Conservation (phyloP, 2,888 invertebrate species). For the Parascotia fuliginaria region DNA sequence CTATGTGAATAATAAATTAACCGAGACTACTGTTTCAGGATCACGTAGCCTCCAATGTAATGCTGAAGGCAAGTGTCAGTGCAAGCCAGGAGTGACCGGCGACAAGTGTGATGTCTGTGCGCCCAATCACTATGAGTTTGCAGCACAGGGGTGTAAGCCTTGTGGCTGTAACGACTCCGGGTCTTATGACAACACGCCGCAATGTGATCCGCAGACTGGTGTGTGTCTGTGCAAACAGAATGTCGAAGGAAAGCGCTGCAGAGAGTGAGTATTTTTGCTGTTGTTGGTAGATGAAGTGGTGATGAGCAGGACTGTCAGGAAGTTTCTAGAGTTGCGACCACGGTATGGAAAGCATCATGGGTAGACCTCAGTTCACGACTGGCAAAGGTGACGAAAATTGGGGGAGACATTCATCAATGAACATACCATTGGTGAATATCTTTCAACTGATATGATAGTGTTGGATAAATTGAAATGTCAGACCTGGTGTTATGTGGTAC, state of each 20-base stretch:
- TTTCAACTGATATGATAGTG: too few relatives aligned
- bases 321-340: too few relatives aligned
- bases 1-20: too few relatives aligned
- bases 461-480: too few relatives aligned
- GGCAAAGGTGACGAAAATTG: too few relatives aligned
- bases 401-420: too few relatives aligned
- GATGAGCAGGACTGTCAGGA: too few relatives aligned
- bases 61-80: conserved; percentile 95
- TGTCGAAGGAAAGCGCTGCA: conserved; percentile 97
- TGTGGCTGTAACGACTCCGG: conserved; percentile 96
- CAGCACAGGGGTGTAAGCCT: conserved; percentile 94
- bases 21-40: conserved; percentile 77
- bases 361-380: too few relatives aligned
- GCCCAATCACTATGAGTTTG: conserved; percentile 96
- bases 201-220: conserved; percentile 94
- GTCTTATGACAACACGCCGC: conserved; percentile 91
- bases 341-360: too few relatives aligned
- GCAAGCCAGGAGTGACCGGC: conserved; percentile 98
- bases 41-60: conserved; percentile 96
- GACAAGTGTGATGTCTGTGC: conserved; percentile 95
- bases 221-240: conserved; percentile 94
- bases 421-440: too few relatives aligned
- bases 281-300: too few relatives aligned
- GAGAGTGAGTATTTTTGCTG: conserved; percentile 88
- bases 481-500: too few relatives aligned